These are phyloP conservation scores for Procambarus clarkii DNA, from an alignment of 1,140 invertebrate species.

Conservation along the genomic window DNA sequence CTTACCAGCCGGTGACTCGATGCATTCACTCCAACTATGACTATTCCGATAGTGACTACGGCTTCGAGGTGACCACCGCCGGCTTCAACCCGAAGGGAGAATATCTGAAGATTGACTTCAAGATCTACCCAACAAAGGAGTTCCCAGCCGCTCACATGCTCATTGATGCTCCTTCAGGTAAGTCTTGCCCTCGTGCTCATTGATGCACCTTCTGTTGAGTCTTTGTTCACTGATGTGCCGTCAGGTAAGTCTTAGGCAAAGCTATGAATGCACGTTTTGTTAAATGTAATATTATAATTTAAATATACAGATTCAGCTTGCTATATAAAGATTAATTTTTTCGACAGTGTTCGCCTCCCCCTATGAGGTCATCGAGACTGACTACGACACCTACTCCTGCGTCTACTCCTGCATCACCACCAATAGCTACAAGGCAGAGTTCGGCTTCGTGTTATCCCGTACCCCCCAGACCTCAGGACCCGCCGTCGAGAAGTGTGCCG, in stretches of 20 bases:
- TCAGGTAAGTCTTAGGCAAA: too few relatives aligned
- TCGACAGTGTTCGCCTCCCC: conserved; percentile 1
- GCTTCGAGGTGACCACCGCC: background rate
- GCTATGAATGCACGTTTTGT: too few relatives aligned
- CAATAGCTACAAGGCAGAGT: conserved; percentile 19
- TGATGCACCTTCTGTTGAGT: too few relatives aligned
- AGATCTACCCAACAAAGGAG: conserved; percentile 1
- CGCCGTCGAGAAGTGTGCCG: background rate
- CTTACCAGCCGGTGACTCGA: background rate
- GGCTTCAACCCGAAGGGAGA: background rate
- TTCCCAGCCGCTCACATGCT: background rate
- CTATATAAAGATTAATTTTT: background rate
- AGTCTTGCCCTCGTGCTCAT: too few relatives aligned
- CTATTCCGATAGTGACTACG: background rate
- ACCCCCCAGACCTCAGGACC: conserved; percentile 7
- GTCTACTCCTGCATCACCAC: conserved; percentile 16
- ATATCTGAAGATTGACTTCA: background rate
- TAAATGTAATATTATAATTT: too few relatives aligned
- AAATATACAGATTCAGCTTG: too few relatives aligned
- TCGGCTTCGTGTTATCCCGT: conserved; percentile 33
- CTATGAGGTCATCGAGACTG: conserved; percentile 17
- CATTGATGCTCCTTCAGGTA: background rate
- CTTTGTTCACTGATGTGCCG: too few relatives aligned
- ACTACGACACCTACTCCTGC: conserved; percentile 42
- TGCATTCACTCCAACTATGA: background rate